Evolutionary conservation across 2,797 vertebrate species (phyloP).

Genomic region (Smutsia gigantea): DNA sequence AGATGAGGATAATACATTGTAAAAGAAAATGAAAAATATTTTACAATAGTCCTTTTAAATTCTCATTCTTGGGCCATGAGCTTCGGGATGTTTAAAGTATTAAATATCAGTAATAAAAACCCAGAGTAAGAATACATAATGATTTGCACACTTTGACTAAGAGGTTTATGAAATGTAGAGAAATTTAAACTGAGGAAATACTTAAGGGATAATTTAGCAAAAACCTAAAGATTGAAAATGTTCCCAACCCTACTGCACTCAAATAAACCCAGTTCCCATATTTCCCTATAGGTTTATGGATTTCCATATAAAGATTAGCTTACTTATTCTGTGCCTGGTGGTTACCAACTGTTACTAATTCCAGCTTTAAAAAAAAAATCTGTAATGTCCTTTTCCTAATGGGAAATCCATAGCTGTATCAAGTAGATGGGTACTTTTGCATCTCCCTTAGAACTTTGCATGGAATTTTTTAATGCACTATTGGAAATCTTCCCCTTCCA

Average conservation of each 20-base stretch:
- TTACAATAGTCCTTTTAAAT: background rate
- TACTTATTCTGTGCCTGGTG: background rate
- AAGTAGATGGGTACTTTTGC: background rate
- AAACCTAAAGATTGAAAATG: conserved; percentile 5
- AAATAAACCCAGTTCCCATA: background rate
- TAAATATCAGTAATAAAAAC: conserved; percentile 21
- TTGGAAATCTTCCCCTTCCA: background rate
- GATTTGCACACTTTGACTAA: background rate
- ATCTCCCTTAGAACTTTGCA: background rate
- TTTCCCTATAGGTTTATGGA: background rate
- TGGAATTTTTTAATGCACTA: background rate
- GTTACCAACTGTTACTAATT: background rate
- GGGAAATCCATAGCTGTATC: background rate
- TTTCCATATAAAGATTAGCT: conserved; percentile 19
- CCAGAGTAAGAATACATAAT: background rate
- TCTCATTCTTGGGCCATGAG: background rate
- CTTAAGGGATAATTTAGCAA: conserved; percentile 3
- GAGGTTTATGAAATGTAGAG: background rate
- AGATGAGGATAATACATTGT: background rate
- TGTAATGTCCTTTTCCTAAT: conserved; percentile 13
- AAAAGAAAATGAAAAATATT: background rate
- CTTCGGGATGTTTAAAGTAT: background rate
- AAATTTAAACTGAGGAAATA: conserved; percentile 7
- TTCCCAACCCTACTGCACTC: background rate
- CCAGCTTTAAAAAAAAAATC: background rate